Evolutionary conservation across 2,113 vertebrate species (phyloP).

Genomic region (Nannospalax galili): DNA sequence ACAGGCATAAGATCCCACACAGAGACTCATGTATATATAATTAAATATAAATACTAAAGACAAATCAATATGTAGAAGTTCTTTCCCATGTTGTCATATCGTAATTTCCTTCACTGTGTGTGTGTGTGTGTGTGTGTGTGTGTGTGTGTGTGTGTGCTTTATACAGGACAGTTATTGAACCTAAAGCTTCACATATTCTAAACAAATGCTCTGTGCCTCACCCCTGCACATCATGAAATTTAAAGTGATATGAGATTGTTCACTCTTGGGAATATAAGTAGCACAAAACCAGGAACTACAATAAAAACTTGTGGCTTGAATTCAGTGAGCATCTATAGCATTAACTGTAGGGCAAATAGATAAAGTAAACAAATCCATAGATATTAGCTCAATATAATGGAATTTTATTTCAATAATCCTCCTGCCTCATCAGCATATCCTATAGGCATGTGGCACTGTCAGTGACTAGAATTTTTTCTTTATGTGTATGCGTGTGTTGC

Average conservation of each 20-base stretch:
- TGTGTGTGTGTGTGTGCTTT: background rate
- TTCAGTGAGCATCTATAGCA: background rate
- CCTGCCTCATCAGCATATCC: background rate
- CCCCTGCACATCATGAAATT: accelerated
- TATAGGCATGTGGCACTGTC: too few relatives aligned
- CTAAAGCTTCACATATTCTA: background rate
- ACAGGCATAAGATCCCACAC: too few relatives aligned
- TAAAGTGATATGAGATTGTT: background rate
- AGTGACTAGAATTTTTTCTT: background rate
- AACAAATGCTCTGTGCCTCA: background rate
- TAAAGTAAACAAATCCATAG: background rate
- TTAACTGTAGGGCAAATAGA: background rate
- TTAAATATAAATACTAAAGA: background rate
- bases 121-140: too few relatives aligned
- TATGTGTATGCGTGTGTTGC: too few relatives aligned
- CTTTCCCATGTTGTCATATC: background rate
- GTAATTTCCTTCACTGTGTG: background rate
- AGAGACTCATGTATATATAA: background rate
- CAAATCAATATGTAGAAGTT: too few relatives aligned
- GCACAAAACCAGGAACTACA: background rate
- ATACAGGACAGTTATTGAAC: background rate
- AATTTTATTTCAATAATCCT: background rate
- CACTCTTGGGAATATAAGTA: background rate
- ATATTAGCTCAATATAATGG: background rate
- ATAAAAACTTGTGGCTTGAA: background rate